Evolutionary conservation across 2,113 vertebrate genomes (phyloP).

Genomic region (Sander vitreus): DNA sequence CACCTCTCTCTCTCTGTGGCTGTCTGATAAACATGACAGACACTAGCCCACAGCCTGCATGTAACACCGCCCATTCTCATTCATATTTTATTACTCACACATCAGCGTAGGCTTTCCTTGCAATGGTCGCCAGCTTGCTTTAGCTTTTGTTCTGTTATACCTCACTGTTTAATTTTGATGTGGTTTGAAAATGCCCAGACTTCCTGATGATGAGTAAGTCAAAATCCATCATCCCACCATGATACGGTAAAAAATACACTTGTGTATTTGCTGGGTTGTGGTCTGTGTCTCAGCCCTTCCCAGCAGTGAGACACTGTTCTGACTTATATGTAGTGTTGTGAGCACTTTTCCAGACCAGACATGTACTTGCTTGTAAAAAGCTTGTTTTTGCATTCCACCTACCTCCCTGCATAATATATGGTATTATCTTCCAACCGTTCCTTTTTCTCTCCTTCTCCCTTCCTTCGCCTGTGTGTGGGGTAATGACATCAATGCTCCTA

Average conservation of each 20-base stretch:
- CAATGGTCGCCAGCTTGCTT: not conserved
- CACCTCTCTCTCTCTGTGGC: slow-evolving; percentile 15
- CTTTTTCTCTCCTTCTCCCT: slow-evolving; percentile 49
- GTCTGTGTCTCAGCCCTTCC: slow-evolving; percentile 20
- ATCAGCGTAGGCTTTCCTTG: slow-evolving; percentile 9
- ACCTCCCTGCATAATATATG: slow-evolving; percentile 72
- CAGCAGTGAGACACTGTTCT: slow-evolving; percentile 21
- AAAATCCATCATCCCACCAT: not conserved
- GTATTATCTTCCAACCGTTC: slow-evolving; percentile 71
- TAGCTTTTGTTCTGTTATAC: slow-evolving; percentile 35
- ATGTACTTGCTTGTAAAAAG: slow-evolving; percentile 75
- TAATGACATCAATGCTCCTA: slow-evolving; percentile 62
- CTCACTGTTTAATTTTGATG: slow-evolving; percentile 6
- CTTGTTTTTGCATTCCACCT: slow-evolving; percentile 80
- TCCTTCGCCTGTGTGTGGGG: slow-evolving; percentile 62
- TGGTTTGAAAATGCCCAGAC: slow-evolving; percentile 20
- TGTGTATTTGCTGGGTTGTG: slow-evolving; percentile 19
- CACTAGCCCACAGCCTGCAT: slow-evolving; percentile 46
- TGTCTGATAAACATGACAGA: slow-evolving; percentile 62
- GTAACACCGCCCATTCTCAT: slow-evolving; percentile 59
- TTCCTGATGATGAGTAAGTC: slow-evolving; percentile 19
- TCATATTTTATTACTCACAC: slow-evolving; percentile 65
- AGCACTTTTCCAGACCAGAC: slow-evolving; percentile 61
- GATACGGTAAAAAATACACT: not conserved
- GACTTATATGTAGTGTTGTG: slow-evolving; percentile 55